Conservation (phyloP, 2,797 vertebrate genomes). For the Phrynocephalus guinanensis region DNA sequence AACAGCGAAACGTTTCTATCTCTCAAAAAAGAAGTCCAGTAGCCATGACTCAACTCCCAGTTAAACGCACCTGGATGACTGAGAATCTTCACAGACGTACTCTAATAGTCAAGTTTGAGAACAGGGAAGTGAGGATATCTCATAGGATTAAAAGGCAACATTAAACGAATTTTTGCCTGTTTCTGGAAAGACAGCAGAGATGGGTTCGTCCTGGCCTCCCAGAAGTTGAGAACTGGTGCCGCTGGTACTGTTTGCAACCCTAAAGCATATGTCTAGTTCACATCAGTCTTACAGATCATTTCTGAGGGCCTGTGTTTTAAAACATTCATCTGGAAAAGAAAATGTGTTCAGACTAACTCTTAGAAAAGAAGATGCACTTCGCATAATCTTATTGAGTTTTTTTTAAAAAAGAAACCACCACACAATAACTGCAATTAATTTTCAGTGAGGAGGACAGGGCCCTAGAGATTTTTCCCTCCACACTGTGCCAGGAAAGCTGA, state of each 20-base stretch:
- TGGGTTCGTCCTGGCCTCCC: too few species aligned
- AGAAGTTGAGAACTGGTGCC: too few species aligned
- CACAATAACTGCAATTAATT: not conserved
- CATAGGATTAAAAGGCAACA: too few species aligned
- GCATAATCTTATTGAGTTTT: not conserved
- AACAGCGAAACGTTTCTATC: too few species aligned
- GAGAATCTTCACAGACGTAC: too few species aligned
- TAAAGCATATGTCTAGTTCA: not conserved
- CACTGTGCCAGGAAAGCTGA: not conserved
- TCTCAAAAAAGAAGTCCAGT: too few species aligned
- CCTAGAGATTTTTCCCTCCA: not conserved
- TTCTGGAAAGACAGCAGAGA: too few species aligned
- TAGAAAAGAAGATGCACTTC: not conserved
- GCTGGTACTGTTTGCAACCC: not conserved
- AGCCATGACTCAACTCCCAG: too few species aligned
- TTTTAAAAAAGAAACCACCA: not conserved
- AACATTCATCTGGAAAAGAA: not conserved
- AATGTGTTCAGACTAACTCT: not conserved
- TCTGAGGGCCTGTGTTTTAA: not conserved
- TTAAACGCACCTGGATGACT: too few species aligned
- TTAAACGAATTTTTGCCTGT: too few species aligned
- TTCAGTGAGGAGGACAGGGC: not conserved
- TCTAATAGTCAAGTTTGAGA: too few species aligned
- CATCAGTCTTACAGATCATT: not conserved
- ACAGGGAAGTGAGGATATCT: too few species aligned